Evolutionary conservation across 2,888 invertebrate species (phyloP), one percentile per base, ranked within the genome.

Genomic region (Plagodis dolabraria): DNA sequence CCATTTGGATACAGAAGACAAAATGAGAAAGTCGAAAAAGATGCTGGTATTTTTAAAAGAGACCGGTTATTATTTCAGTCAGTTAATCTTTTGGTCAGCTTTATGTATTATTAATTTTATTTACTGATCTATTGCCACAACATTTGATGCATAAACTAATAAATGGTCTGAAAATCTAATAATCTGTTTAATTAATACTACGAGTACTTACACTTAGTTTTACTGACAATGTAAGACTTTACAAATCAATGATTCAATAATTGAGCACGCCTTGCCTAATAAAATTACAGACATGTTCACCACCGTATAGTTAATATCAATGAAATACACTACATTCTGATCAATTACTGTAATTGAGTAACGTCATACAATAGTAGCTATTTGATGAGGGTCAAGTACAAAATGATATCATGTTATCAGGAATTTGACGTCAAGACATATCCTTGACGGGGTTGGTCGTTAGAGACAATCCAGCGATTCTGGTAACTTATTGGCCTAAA

Each of bases 291-390:
- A 38, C 40, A 10, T 40, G 8, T 10, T 40, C 2, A 10, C 40
- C 40, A 22, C 1, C 22, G 22, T 46, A 59, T 34, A 46, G 33
- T 43, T 7, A 53, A 62, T 35, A 60, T 62, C 60, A 68, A 67
- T 61, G 40, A 42, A 51, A 33, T 42, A 53, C 44, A 46, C 46
- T 63, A 43, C 40, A 40, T 36, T 36, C 22, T 53, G 51, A 47
- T 34, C 56, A 59, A 61, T 57, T 57, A 58, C 48, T 50, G 58
- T 53, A 42, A 55, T 63, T 58, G 47, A 50, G 45, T 52, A 60
- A 49, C 47, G 40, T 33, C 42, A 49, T 50, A 58, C 36, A 38
- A 52, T 55, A 47, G 58, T 62, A 53, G 54, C 51, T 48, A 53
- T 55, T 45, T 51, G 33, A 57, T 22, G 44, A 50, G 49, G 61